A percentile compares a stretch with the other conserved stretches of the same genome.
Evolutionary conservation across 2,888 invertebrate genomes (phyloP).

Genomic region (Oligia fasciuncula): DNA sequence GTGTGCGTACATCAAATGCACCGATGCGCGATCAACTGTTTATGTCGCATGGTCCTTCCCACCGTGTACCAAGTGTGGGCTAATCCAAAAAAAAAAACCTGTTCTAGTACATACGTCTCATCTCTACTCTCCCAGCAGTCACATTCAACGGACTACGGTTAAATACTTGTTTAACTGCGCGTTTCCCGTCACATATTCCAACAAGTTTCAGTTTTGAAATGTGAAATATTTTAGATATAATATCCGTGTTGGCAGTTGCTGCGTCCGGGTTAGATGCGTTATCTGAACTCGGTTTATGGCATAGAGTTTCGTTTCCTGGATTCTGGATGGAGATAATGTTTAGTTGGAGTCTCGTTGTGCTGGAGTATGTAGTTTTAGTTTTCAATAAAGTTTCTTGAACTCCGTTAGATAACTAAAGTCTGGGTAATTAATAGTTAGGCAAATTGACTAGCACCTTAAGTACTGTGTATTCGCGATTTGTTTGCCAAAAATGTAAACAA

Average conservation of each 20-base stretch:
- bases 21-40: too few relatives aligned
- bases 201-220: slow-evolving; percentile 61
- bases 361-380: neutral
- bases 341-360: slow-evolving; percentile 2
- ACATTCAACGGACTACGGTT: slow-evolving; percentile 52
- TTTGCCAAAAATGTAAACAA: too few relatives aligned
- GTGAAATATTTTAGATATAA: slow-evolving; percentile 60
- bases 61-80: neutral
- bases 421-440: neutral
- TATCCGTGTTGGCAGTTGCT: slow-evolving; percentile 38
- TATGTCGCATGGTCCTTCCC: neutral
- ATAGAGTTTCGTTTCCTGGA: slow-evolving; percentile 31
- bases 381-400: neutral
- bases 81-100: neutral
- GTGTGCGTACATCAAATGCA: too few relatives aligned
- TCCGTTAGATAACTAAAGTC: neutral
- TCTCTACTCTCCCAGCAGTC: slow-evolving; percentile 16
- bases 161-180: slow-evolving; percentile 66
- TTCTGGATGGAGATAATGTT: slow-evolving; percentile 3
- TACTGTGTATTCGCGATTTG: too few relatives aligned
- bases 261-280: slow-evolving; percentile 26
- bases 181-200: slow-evolving; percentile 57
- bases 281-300: slow-evolving; percentile 34
- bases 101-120: neutral
- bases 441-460: too few relatives aligned